Base-by-base conservation (phyloP, 2,113 vertebrate species). In the Podilymbus podiceps region DNA sequence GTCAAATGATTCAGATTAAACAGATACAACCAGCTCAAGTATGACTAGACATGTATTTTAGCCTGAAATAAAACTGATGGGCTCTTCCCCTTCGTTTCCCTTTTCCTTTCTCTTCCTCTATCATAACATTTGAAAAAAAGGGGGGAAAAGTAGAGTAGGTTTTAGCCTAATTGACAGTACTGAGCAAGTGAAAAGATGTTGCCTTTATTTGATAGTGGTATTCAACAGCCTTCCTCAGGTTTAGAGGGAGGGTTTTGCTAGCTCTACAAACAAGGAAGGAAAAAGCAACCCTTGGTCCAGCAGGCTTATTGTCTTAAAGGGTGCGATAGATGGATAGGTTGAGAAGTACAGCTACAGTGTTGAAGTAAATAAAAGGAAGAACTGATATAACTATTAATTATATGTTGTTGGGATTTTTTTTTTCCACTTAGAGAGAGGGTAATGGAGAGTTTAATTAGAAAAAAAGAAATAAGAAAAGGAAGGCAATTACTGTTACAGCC, bases 371-470 rank as follows among this genome's bases (percentile, higher is more conserved):
- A 93, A 93, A 69, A n/a, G 59, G 49, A 90, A 89, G 76, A 78
- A 75, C 9, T 56, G 18, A 84, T 67, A 75, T 31, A 95, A 46
- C 46, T 64, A 86, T 94, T 88, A 93, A 84, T 95, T 95, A 90
- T 63, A 49, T 87, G 64, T 92, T 90, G 47, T 94, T 95, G 77
- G 64, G 42, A 33, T 78, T 55, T 89, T 91, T 78, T 55, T 89
- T 91, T 82, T 64, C 20, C 33, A 55, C 62, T 64, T 62, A 76
- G 63, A 67, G 81, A 90, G 49, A 90, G 79, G 73, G n/a, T 86
- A 96, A 90, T 89, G 96, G 93, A 86, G 90, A 96, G 66, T 81
- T 96, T 96, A 97, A 96, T 96, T 96, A 95, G 72, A 60, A 93
- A 89, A 42, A 83, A 84, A 75, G 80, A 92, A 94, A 75, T 73